A percentile compares a stretch with the other conserved stretches of the same genome.
phyloP scores from a whole-genome alignment of 2,888 invertebrate species.

The Automeris io region DNA sequence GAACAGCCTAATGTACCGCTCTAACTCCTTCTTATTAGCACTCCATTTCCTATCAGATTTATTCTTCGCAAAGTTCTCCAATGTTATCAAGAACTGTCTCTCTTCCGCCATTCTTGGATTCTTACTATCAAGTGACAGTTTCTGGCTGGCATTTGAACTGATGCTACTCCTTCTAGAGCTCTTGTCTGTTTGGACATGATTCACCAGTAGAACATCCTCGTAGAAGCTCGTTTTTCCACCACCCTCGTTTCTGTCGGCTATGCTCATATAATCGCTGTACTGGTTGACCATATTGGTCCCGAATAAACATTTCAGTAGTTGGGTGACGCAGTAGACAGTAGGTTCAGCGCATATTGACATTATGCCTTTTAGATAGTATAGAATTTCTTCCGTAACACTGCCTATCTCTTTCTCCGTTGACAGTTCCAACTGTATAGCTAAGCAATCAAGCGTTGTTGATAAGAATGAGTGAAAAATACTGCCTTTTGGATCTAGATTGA shows the following conservation, averaged over 20 bases:
- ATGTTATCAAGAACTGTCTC: conserved; percentile 48
- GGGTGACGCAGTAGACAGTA: conserved; percentile 86
- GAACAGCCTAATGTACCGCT: conserved; percentile 92
- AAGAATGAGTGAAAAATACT: conserved; percentile 85
- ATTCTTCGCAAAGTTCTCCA: conserved; percentile 67
- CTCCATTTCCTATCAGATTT: conserved; percentile 66
- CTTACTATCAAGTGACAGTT: conserved; percentile 42
- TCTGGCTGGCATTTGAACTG: conserved; percentile 52
- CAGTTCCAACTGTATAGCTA: conserved; percentile 84
- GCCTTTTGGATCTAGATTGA: conserved; percentile 85
- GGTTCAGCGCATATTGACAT: conserved; percentile 82
- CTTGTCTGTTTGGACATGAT: conserved; percentile 24
- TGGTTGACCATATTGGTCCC: conserved; percentile 81
- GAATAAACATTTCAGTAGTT: conserved; percentile 85
- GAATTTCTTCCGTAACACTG: conserved; percentile 86
- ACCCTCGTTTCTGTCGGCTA: conserved; percentile 29
- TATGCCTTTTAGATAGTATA: conserved; percentile 84
- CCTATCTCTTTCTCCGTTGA: conserved; percentile 83
- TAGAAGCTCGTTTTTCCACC: conserved; percentile 34
- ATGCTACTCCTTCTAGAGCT: conserved; percentile 45
- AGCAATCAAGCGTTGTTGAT: conserved; percentile 78
- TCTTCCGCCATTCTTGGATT: conserved; percentile 55
- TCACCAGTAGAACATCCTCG: conserved; percentile 50
- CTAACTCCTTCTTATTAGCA: conserved; percentile 70
- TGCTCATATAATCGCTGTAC: conserved; percentile 54